phyloP scores from a whole-genome alignment of 2,888 invertebrate species.

The Perdita meconis region DNA sequence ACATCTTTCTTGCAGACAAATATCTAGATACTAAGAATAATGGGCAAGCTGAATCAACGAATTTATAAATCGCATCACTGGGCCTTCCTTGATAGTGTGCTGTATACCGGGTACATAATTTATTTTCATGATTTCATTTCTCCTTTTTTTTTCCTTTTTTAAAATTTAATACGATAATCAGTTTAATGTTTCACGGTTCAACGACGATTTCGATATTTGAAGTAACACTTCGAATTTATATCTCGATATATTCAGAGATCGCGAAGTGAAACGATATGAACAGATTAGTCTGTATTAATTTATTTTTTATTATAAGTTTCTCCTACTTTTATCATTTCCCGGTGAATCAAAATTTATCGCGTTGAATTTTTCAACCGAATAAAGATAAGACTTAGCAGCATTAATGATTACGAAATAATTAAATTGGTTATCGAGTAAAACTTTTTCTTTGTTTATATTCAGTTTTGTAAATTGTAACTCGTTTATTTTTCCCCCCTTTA shows the following conservation, averaged over 20 bases:
- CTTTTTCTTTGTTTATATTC: constrained; percentile 36
- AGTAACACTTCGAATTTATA: not conserved
- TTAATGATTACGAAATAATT: constrained; percentile 27
- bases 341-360: not conserved
- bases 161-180: constrained; percentile 75
- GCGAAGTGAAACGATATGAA: no score
- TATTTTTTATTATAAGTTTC: no score
- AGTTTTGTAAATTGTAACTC: constrained; percentile 20
- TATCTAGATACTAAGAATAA: constrained; percentile 83
- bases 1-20: constrained; percentile 83
- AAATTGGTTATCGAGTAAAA: constrained; percentile 65
- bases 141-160: constrained; percentile 51
- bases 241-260: no score
- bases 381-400: not conserved
- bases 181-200: constrained; percentile 69
- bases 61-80: constrained; percentile 82
- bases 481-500: constrained; percentile 22
- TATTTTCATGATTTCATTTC: constrained; percentile 79
- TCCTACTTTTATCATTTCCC: no score
- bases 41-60: constrained; percentile 83
- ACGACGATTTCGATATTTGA: not conserved
- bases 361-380: not conserved
- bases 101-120: constrained; percentile 83
- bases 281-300: not conserved
- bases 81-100: constrained; percentile 81